Conservation (phyloP, 1,140 invertebrate genomes). For the Steinernema khuongi region DNA sequence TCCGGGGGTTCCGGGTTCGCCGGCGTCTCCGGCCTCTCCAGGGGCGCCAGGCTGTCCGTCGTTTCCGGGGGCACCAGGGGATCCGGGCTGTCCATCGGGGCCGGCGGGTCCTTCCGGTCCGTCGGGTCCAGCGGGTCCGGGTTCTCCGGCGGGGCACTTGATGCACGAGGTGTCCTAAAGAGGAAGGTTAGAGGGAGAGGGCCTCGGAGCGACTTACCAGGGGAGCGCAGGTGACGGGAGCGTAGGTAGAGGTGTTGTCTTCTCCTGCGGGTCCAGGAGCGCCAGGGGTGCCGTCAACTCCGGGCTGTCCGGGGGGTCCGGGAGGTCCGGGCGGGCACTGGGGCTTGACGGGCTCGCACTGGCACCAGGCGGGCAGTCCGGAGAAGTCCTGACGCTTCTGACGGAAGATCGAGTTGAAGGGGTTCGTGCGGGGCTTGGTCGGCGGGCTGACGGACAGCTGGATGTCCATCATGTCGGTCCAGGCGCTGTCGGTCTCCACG, state of each 20-base stretch:
- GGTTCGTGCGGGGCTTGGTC: slow-evolving; percentile 37
- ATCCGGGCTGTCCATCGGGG: slow-evolving; percentile 26
- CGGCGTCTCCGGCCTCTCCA: slow-evolving; percentile 26
- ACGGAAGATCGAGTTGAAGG: slow-evolving; percentile 43
- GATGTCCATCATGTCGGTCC: slow-evolving; percentile 45
- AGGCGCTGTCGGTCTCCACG: slow-evolving; percentile 41
- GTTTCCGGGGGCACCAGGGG: slow-evolving; percentile 22
- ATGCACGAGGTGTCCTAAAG: slow-evolving; percentile 19
- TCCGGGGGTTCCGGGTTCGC: slow-evolving; percentile 23
- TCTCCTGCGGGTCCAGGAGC: slow-evolving; percentile 36
- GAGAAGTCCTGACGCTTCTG: slow-evolving; percentile 40
- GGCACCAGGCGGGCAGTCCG: slow-evolving; percentile 39
- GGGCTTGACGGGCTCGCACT: slow-evolving; percentile 41
- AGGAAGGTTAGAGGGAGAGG: background rate
- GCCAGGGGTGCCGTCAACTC: slow-evolving; percentile 23
- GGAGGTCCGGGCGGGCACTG: slow-evolving; percentile 41
- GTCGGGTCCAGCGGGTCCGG: slow-evolving; percentile 20
- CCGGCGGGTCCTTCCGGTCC: slow-evolving; percentile 28
- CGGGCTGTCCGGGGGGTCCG: slow-evolving; percentile 31
- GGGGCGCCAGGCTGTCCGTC: slow-evolving; percentile 23
- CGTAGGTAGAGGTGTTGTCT: slow-evolving; percentile 37
- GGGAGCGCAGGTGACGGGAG: slow-evolving; percentile 34
- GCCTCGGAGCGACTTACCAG: background rate
- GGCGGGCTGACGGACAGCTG: slow-evolving; percentile 40
- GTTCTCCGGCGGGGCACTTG: slow-evolving; percentile 21